Conservation (phyloP, 1,140 invertebrate species). For the Nasonia giraulti region DNA sequence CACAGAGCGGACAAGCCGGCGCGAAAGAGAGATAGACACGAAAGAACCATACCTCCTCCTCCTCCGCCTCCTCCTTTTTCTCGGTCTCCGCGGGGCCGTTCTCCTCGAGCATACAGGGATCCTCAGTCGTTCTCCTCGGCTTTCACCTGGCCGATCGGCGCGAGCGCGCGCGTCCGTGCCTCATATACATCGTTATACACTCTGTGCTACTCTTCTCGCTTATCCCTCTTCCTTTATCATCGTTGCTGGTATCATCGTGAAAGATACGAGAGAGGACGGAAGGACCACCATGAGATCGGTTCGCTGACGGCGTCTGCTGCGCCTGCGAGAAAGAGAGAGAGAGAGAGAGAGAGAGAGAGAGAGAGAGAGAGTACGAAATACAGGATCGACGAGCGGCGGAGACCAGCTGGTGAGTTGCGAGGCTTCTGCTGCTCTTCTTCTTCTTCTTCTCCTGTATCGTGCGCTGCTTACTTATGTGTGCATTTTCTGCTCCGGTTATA, state of each 20-base stretch:
- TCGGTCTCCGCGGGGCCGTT: slow-evolving; percentile 8
- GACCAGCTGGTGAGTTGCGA: slow-evolving; percentile 48
- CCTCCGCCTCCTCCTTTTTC: not conserved
- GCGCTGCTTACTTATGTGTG: not conserved
- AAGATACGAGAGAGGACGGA: not conserved
- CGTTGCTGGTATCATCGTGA: not conserved
- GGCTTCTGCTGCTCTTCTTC: not conserved
- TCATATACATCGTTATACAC: too few relatives aligned
- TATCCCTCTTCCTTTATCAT: not conserved
- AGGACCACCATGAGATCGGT: slow-evolving; percentile 24
- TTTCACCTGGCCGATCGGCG: slow-evolving; percentile 61
- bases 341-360: slow-evolving; percentile 15
- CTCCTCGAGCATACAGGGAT: not conserved
- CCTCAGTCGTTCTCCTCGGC: slow-evolving; percentile 61
- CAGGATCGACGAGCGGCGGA: not conserved
- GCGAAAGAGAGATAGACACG: slow-evolving; percentile 1
- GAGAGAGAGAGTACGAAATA: not conserved
- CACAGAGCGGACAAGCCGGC: not conserved
- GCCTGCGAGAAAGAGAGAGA: not conserved
- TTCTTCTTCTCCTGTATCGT: not conserved
- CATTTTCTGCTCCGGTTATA: not conserved
- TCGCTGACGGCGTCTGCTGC: slow-evolving; percentile 20
- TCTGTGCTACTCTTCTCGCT: not conserved
- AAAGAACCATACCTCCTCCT: too few relatives aligned
- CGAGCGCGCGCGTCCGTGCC: slow-evolving; percentile 23